phyloP scores from a whole-genome alignment of 2,113 vertebrate genomes.

The Drymodes brunneopygia region DNA sequence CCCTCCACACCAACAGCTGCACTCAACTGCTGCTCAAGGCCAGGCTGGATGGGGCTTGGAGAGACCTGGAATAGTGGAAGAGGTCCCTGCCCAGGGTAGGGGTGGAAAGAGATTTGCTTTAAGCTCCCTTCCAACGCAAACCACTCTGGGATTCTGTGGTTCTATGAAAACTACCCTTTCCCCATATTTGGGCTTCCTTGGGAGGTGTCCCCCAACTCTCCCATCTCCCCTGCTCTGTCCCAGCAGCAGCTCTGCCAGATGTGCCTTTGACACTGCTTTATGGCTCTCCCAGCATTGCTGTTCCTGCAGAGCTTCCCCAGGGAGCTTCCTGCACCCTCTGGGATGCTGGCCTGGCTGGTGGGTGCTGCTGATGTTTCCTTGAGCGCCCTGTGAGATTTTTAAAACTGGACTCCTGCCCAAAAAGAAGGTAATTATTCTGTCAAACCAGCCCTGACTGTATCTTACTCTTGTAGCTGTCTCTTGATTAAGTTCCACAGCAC shows the following conservation, averaged over 20 bases:
- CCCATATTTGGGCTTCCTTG: not conserved
- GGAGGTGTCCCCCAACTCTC: fast-evolving
- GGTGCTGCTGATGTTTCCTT: not conserved
- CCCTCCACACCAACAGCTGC: not conserved
- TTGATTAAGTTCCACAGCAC: not conserved
- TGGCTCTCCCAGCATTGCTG: not conserved
- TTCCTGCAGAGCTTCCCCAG: not conserved
- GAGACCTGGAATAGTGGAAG: not conserved
- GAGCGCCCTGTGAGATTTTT: not conserved
- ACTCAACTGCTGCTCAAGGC: not conserved
- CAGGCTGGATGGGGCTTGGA: not conserved
- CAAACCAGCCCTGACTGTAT: not conserved
- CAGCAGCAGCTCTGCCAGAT: not conserved
- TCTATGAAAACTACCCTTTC: not conserved
- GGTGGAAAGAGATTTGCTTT: not conserved
- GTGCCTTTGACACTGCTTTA: fast-evolving
- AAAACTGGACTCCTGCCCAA: not conserved
- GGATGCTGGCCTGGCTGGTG: not conserved
- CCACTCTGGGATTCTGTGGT: not conserved
- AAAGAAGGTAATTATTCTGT: not conserved
- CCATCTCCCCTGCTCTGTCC: not conserved
- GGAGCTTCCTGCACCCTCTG: fast-evolving
- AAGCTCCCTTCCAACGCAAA: not conserved
- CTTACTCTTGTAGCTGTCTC: not conserved
- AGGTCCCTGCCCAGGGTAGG: not conserved